Conservation (phyloP, 1,140 invertebrate genomes). For the Araneus ventricosus region DNA sequence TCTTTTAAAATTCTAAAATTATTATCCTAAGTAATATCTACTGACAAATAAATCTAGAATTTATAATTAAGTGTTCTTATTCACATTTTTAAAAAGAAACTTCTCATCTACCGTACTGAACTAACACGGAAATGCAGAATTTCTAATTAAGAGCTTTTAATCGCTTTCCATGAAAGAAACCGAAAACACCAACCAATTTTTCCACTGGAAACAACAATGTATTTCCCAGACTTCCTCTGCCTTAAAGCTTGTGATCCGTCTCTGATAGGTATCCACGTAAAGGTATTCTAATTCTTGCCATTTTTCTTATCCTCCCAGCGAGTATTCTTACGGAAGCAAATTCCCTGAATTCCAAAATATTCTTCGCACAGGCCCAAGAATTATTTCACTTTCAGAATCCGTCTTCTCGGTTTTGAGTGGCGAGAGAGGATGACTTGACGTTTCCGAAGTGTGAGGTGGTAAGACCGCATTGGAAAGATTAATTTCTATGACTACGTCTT, state of each 20-base stretch:
- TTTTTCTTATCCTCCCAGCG: constrained; percentile 13
- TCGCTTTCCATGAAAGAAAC: background rate
- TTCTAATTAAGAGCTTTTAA: background rate
- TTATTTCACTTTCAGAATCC: constrained; percentile 27
- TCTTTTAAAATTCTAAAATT: too few species aligned
- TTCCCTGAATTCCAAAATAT: constrained; percentile 2
- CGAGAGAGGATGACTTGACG: constrained; percentile 1
- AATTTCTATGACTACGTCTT: constrained; percentile 48
- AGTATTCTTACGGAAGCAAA: background rate
- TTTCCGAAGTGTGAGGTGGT: constrained; percentile 9
- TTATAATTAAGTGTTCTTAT: too few species aligned
- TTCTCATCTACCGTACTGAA: background rate
- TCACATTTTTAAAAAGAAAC: too few species aligned
- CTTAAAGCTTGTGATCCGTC: background rate
- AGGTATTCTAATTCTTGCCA: constrained; percentile 35
- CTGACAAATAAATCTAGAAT: too few species aligned
- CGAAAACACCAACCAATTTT: background rate
- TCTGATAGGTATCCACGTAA: constrained; percentile 18
- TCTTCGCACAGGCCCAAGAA: background rate
- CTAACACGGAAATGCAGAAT: background rate
- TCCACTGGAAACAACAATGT: background rate
- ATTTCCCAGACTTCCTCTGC: background rate
- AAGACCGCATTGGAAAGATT: constrained; percentile 57
- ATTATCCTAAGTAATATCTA: too few species aligned
- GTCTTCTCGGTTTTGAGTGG: background rate